phyloP scores from a whole-genome alignment of 1,140 invertebrate species.

The Drosophila sproati region DNA sequence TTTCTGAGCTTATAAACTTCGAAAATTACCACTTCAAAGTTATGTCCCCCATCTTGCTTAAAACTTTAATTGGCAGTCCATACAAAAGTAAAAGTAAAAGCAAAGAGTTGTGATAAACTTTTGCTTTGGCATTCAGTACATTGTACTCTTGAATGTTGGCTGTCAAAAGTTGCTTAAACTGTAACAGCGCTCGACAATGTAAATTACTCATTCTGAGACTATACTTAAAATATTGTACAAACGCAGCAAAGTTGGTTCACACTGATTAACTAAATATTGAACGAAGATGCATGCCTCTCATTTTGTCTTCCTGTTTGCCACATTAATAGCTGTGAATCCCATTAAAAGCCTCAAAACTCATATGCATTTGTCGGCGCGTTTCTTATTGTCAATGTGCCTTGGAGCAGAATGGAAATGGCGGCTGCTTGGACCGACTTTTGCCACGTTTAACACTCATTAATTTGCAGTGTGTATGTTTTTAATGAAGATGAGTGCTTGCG shows the following conservation, averaged over 20 bases:
- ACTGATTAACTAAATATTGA: constrained; percentile 30
- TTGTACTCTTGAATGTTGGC: background rate
- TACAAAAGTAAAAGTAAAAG: constrained; percentile 19
- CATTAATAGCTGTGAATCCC: constrained; percentile 60
- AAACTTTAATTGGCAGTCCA: constrained; percentile 55
- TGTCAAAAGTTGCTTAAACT: constrained; percentile 23
- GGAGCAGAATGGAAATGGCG: background rate
- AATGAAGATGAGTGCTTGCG: constrained; percentile 70
- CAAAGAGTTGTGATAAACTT: constrained; percentile 24
- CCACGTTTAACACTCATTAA: constrained; percentile 73
- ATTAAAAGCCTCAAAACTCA: constrained; percentile 71
- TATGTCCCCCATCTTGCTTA: constrained; percentile 1
- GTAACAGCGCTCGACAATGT: constrained; percentile 6
- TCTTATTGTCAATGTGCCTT: constrained; percentile 66
- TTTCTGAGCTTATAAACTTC: constrained; percentile 11
- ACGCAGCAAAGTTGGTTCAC: constrained; percentile 45
- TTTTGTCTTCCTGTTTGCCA: constrained; percentile 34
- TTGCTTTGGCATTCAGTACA: background rate
- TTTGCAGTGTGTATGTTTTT: constrained; percentile 77
- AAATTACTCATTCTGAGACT: constrained; percentile 23
- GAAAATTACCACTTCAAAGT: constrained; percentile 46
- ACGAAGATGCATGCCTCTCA: background rate
- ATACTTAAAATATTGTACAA: constrained; percentile 26
- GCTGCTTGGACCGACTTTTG: constrained; percentile 19
- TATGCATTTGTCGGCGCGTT: constrained; percentile 68